Evolutionary conservation across 2,113 vertebrate genomes (phyloP), one percentile per base, ranked within the genome.

Genomic region (Labeo rohita): DNA sequence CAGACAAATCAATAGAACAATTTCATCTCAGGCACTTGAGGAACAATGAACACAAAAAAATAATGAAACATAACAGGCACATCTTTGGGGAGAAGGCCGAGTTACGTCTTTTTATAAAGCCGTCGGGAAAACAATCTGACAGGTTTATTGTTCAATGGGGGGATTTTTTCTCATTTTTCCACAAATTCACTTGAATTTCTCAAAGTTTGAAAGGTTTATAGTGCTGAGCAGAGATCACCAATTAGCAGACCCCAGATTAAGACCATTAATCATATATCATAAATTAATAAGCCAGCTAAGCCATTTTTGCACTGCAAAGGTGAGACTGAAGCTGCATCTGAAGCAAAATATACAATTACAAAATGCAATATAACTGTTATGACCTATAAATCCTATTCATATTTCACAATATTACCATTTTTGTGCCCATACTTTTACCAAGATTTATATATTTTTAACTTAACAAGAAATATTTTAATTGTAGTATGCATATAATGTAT

Each of bases 1-100:
- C 28, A 68, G 92, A 91, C 89, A 91, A 93, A 94, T 95, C 94
- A 93, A 94, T 95, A 92, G 85, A 90, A 93, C 81, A 85, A 92
- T 93, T 94, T 94, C 87, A 92, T 94, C 90, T 87, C 43, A 78
- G 92, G 90, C 91, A 92, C 91, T 88, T 92, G 90, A 92, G 47
- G 91, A 92, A 90, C 88, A 93, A 92, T 91, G 92, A 90, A 93
- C 90, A 92, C 78, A 89, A 89, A 89, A 93, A 91, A 91, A 92
- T 91, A 89, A 93, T 91, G 85, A 92, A 89, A 89, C 85, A 73
- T 56, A 84, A 45, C 68, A 73, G 52, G 47, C 47, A 52, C 92
- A 88, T 93, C 87, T 90, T 90, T 87, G 77, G 86, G 91, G 89
- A 92, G 84, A 78, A 90, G 87, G 90, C 21, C n/a, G 23, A 7